Evolutionary conservation across 2,888 invertebrate genomes (phyloP).

Genomic region (Alitta virens): DNA sequence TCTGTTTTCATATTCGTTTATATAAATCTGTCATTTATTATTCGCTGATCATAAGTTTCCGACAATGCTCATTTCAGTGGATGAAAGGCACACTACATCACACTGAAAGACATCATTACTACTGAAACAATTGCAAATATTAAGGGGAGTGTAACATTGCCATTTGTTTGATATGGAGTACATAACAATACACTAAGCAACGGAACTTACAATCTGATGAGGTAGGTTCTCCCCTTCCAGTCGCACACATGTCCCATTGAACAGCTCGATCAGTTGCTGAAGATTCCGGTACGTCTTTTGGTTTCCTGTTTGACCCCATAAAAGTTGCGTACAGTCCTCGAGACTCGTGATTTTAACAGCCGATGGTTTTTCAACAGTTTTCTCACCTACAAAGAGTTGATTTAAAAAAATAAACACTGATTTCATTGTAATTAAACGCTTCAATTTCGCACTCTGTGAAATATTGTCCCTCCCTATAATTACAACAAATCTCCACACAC

Average conservation of each 20-base stretch:
- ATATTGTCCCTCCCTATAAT: too few species aligned
- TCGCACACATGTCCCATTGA: constrained; percentile 35
- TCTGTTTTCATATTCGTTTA: too few species aligned
- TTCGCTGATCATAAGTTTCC: background rate
- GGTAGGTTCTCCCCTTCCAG: constrained; percentile 38
- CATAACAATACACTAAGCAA: background rate
- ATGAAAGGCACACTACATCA: too few species aligned
- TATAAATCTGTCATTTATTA: too few species aligned
- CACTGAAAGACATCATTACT: too few species aligned
- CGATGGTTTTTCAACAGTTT: background rate
- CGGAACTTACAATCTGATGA: constrained; percentile 34
- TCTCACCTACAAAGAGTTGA: too few species aligned
- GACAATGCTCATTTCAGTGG: background rate
- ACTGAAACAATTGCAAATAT: too few species aligned
- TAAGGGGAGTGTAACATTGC: too few species aligned
- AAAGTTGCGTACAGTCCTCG: constrained; percentile 42
- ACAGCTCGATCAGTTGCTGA: constrained; percentile 38
- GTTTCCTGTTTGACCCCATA: constrained; percentile 40
- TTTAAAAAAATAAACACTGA: too few species aligned
- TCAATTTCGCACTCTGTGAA: too few species aligned
- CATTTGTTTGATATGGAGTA: background rate
- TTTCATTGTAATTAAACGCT: too few species aligned
- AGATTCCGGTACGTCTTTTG: constrained; percentile 38
- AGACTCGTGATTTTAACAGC: constrained; percentile 30
- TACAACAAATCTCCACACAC: too few species aligned